A percentile compares a stretch with the other conserved stretches of the same genome.
Conservation (phyloP, 2,888 invertebrate species). For the Dromius quadrimaculatus region DNA sequence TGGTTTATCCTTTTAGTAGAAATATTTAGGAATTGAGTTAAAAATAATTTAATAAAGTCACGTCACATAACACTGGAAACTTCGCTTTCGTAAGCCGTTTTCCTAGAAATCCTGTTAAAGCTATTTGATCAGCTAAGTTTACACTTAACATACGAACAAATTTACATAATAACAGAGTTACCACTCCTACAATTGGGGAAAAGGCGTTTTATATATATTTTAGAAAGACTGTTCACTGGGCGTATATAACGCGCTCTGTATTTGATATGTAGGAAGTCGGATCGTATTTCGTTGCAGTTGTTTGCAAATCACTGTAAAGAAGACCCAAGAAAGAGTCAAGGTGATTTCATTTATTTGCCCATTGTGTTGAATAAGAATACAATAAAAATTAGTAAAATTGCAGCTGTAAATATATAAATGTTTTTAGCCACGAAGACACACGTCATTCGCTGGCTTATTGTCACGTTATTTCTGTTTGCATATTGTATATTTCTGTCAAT, state of each 20-base stretch:
- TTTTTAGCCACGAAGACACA: not conserved
- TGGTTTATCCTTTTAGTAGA: too few relatives aligned
- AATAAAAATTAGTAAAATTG: not conserved
- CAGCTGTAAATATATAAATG: not conserved
- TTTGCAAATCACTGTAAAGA: constrained; percentile 5
- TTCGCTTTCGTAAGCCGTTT: not conserved
- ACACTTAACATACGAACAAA: not conserved
- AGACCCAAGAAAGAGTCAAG: not conserved
- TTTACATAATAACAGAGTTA: constrained; percentile 3
- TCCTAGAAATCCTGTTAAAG: not conserved
- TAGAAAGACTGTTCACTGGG: constrained; percentile 11
- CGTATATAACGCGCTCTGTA: too few relatives aligned
- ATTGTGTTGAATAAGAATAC: constrained; percentile 1
- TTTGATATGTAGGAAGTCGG: constrained; percentile 11
- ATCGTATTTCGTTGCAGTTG: constrained; percentile 3
- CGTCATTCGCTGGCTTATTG: constrained; percentile 2
- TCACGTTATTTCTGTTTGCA: constrained; percentile 2
- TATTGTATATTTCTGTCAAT: constrained; percentile 3
- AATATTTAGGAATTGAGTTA: too few relatives aligned
- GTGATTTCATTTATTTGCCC: constrained; percentile 11
- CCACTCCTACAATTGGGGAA: constrained; percentile 8
- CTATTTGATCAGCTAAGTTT: not conserved
- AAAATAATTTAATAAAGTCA: too few relatives aligned
- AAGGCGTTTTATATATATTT: constrained; percentile 8
- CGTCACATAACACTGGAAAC: too few relatives aligned